Percentiles rank a stretch among this genome's conserved stretches.
These are phyloP conservation scores for Calliopum simillimum DNA, from an alignment of 2,888 invertebrate species.

Conservation along the genomic window DNA sequence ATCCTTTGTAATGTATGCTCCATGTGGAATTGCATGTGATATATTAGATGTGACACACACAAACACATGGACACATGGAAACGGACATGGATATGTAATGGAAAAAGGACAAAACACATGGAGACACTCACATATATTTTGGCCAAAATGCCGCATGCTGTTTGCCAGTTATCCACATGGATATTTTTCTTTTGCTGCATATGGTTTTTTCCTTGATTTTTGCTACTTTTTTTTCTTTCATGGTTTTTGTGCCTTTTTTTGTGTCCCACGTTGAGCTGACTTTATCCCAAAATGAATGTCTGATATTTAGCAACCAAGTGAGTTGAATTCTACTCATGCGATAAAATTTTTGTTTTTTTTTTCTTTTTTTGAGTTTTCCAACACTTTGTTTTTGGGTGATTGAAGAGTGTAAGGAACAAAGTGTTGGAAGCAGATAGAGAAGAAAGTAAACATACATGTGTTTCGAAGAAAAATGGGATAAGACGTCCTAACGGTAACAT, in stretches of 20 bases:
- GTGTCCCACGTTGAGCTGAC: constrained; percentile 30
- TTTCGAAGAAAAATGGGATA: not conserved
- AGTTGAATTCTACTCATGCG: constrained; percentile 33
- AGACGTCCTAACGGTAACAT: constrained; percentile 18
- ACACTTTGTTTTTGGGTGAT: constrained; percentile 14
- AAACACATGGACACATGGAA: constrained; percentile 4
- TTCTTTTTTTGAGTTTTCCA: constrained; percentile 24
- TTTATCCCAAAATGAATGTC: constrained; percentile 44
- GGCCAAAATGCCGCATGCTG: constrained; percentile 32
- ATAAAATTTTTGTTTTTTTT: too few relatives aligned
- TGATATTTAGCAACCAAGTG: constrained; percentile 40
- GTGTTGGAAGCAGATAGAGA: not conserved
- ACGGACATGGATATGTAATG: not conserved
- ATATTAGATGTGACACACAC: constrained; percentile 18
- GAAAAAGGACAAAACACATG: not conserved
- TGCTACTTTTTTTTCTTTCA: constrained; percentile 1
- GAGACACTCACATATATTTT: not conserved
- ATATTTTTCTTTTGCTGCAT: constrained; percentile 25
- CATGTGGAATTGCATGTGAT: constrained; percentile 23
- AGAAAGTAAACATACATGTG: not conserved
- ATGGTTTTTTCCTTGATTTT: not conserved
- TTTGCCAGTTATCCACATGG: constrained; percentile 25
- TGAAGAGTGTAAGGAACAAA: not conserved
- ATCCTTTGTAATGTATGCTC: constrained; percentile 22
- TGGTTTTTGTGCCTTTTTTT: constrained; percentile 11